A percentile compares a stretch with the other conserved stretches of the same genome.
Conservation (phyloP, 2,113 vertebrate genomes). For the Cottus gobio region DNA sequence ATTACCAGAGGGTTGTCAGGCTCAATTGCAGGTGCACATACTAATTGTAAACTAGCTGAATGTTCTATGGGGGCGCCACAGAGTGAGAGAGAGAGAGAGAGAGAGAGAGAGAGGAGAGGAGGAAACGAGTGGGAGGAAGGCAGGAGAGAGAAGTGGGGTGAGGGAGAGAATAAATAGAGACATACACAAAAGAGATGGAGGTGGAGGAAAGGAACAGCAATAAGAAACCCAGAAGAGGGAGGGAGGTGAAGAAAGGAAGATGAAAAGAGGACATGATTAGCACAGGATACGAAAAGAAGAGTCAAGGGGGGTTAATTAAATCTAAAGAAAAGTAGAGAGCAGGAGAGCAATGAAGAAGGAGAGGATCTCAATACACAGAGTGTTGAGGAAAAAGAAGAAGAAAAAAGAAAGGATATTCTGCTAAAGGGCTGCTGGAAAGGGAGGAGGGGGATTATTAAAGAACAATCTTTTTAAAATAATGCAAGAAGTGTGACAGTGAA, state of each 20-base stretch:
- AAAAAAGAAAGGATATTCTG: constrained; percentile 14
- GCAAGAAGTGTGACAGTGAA: constrained; percentile 59
- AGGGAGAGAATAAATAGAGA: constrained; percentile 78
- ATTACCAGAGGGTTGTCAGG: constrained; percentile 82
- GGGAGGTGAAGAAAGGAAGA: constrained; percentile 53
- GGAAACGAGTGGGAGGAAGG: constrained; percentile 70
- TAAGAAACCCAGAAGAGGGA: constrained; percentile 63
- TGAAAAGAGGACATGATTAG: constrained; percentile 69
- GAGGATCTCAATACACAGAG: background rate
- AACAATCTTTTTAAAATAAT: constrained; percentile 43
- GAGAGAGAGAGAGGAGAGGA: constrained; percentile 45
- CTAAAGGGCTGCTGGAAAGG: constrained; percentile 16
- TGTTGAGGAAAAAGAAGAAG: background rate
- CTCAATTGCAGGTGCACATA: constrained; percentile 82
- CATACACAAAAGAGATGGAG: constrained; percentile 80
- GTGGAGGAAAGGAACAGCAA: constrained; percentile 73
- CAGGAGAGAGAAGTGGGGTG: constrained; percentile 63
- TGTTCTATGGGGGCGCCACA: constrained; percentile 64
- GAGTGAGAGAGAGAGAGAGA: constrained; percentile 8
- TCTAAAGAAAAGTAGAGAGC: background rate
- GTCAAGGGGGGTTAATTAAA: constrained; percentile 36
- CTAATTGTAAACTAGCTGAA: constrained; percentile 80
- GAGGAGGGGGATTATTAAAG: constrained; percentile 31
- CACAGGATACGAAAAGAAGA: constrained; percentile 45
- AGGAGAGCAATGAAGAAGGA: background rate